Base-by-base conservation (phyloP, 2,797 vertebrate genomes). In the Gastrophryne carolinensis region DNA sequence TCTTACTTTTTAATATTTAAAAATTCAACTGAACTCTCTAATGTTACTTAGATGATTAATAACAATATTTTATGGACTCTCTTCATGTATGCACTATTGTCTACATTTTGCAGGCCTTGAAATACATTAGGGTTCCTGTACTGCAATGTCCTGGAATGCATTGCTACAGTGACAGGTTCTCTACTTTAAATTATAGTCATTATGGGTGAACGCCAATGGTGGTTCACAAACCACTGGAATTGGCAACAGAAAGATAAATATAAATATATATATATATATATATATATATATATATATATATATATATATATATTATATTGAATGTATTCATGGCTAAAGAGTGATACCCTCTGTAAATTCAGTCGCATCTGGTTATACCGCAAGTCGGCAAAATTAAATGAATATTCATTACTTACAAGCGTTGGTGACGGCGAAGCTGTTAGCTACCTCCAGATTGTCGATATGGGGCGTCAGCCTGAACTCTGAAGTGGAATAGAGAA, bases 391-490 rank as follows among this genome's bases (percentile, higher is more conserved):
- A 37, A 58, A 58, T 44, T n/a, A 34, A 3, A 74, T 67, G 77
- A 78, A 82, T 80, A 83, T 80, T 62, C 80, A 81, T 68, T 85
- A 97, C 97, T 98, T 87, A 98, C 97, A 99, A 86, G 96, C 97
- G 83, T 99, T 99, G 87, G 97, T 99, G 80, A 99, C 96, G 35
- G 97, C 97, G 83, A 99, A 99, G 89, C 97, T 99, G 93, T 99
- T 99, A 11, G 97, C 94, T 86, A 98, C 96, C 91, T 99, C 96
- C 92, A 99, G 89, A 89, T 98, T 98, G 90, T 99, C 97, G 85
- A 99, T 98, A 86, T 99, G 96, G 65, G 97, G 96, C 82, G 96
- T 97, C 85, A 99, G 84, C 86, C 97, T 92, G 91, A 98, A 98
- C 89, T 98, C 95, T 76, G 93, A 89, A 84, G 94, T 95, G 90